These are phyloP conservation scores for Chloebia gouldiae DNA, from an alignment of 2,113 vertebrate species.

Conservation along the genomic window DNA sequence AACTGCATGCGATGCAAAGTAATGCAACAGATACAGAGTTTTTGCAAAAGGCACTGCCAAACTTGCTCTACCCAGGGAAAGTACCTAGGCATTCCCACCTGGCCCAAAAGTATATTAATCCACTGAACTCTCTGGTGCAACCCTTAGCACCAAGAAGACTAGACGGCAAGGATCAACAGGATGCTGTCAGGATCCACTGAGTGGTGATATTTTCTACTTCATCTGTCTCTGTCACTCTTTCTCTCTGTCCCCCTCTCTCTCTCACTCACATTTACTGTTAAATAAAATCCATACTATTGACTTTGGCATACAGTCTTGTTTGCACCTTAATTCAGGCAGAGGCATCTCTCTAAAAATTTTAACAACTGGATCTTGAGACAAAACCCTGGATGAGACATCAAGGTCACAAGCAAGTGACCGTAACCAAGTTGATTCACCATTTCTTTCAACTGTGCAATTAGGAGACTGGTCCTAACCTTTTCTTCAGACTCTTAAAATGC, in stretches of 20 bases:
- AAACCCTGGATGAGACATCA: neutral
- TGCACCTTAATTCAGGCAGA: neutral
- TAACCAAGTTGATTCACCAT: neutral
- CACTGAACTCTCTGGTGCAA: neutral
- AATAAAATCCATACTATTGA: too few species aligned
- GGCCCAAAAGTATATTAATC: neutral
- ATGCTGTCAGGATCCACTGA: fast-evolving
- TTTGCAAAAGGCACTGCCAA: neutral
- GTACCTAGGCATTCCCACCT: neutral
- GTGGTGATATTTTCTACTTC: neutral
- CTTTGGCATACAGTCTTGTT: neutral
- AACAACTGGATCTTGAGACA: neutral
- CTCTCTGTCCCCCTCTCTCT: too few species aligned
- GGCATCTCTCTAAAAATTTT: neutral
- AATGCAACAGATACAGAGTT: neutral
- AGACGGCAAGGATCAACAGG: neutral
- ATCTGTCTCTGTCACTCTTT: neutral
- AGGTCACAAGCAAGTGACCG: neutral
- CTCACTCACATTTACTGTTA: neutral
- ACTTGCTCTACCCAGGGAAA: neutral
- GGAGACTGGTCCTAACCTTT: neutral
- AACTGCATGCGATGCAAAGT: too few species aligned
- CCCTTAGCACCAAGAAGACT: neutral
- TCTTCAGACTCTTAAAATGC: neutral
- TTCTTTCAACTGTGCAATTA: neutral